Evolutionary conservation across 2,113 vertebrate species (phyloP).

Genomic region (Triplophysa siluroides): DNA sequence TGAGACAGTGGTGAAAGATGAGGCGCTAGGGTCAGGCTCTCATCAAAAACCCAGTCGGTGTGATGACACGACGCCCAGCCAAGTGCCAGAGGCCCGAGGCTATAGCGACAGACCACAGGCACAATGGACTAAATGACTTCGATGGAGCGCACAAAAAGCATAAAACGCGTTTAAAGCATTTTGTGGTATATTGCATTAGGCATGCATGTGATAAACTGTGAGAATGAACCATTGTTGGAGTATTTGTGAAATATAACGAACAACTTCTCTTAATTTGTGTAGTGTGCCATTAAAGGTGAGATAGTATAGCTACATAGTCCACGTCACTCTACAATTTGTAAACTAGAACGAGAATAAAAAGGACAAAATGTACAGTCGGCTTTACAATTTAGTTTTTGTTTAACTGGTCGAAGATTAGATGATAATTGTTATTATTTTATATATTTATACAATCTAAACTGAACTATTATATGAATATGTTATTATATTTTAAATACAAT

Average conservation of each 20-base stretch:
- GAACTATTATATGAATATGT: no score
- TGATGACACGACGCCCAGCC: constrained; percentile 76
- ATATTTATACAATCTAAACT: no score
- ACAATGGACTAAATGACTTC: constrained; percentile 81
- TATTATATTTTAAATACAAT: not conserved
- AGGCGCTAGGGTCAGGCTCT: constrained; percentile 84
- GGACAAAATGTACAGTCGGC: no score
- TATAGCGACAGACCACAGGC: constrained; percentile 73
- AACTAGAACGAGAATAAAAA: not conserved
- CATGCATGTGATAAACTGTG: constrained; percentile 44
- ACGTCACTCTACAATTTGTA: not conserved
- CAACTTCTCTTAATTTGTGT: constrained; percentile 45
- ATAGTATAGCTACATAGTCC: not conserved
- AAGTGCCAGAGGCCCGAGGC: constrained; percentile 79
- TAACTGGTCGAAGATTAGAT: no score
- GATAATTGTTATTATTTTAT: no score
- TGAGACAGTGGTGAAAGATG: constrained; percentile 94
- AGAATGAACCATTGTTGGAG: constrained; percentile 47
- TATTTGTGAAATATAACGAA: constrained; percentile 41
- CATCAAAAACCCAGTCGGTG: constrained; percentile 86
- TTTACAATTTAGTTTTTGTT: no score
- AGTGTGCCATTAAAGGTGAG: constrained; percentile 30
- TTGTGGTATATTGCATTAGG: constrained; percentile 60
- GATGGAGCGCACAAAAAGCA: constrained; percentile 68
- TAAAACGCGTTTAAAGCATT: constrained; percentile 41